Evolutionary conservation across 2,888 invertebrate species (phyloP).

Genomic region (Noctuana brunneofusca): DNA sequence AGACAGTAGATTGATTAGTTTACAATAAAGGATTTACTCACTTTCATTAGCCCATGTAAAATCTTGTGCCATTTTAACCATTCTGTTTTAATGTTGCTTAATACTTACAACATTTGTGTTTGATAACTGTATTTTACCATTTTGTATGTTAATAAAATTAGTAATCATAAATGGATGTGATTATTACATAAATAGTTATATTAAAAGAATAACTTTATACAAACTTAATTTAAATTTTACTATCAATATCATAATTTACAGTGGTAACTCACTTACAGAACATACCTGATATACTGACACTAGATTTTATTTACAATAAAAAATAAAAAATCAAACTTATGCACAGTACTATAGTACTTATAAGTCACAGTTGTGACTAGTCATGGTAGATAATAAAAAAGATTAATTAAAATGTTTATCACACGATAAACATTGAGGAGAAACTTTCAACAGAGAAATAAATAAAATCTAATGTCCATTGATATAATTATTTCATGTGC

Average conservation of each 20-base stretch:
- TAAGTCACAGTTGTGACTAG: no score
- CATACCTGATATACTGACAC: slow-evolving; percentile 10
- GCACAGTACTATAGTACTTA: no score
- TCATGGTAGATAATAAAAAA: no score
- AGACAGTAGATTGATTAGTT: no score
- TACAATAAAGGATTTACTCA: no score
- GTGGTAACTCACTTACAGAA: slow-evolving; percentile 40
- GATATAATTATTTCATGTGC: slow-evolving; percentile 1
- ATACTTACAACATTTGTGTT: no score
- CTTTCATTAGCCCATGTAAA: background rate
- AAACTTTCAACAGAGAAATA: background rate
- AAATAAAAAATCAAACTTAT: background rate
- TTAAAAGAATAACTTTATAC: slow-evolving; percentile 9
- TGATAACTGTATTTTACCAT: no score
- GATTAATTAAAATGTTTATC: no score
- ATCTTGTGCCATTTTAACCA: background rate
- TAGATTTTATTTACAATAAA: background rate
- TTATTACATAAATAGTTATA: background rate
- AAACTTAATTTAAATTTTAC: slow-evolving; percentile 31
- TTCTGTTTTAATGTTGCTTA: no score
- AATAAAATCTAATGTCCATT: slow-evolving; percentile 7
- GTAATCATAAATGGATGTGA: slow-evolving; percentile 6
- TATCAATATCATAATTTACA: slow-evolving; percentile 34
- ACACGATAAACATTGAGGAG: no score
- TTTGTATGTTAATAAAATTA: background rate